Conservation (phyloP, 2,888 invertebrate species). For the Trichogramma evanescens region DNA sequence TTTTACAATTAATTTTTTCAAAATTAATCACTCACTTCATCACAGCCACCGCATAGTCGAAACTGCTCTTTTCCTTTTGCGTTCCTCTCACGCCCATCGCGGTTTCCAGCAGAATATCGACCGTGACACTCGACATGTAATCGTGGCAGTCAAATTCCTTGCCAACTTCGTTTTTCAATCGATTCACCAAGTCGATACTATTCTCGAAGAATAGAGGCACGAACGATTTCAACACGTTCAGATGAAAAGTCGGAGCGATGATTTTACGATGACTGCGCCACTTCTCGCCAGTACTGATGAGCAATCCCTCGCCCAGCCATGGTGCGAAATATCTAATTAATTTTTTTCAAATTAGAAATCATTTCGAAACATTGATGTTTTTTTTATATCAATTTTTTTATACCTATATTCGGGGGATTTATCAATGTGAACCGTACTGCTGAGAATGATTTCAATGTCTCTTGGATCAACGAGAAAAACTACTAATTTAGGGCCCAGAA, state of each 20-base stretch:
- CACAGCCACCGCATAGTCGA: constrained; percentile 53
- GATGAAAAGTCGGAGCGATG: constrained; percentile 52
- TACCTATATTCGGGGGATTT: constrained; percentile 43
- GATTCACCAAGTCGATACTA: constrained; percentile 44
- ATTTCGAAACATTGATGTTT: background rate
- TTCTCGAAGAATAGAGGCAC: constrained; percentile 51
- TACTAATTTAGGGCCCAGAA: constrained; percentile 39
- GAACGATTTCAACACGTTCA: constrained; percentile 51
- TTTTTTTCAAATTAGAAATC: background rate
- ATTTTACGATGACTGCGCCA: constrained; percentile 51
- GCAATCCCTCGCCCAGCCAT: constrained; percentile 45
- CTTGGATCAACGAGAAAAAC: constrained; percentile 38
- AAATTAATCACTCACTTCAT: constrained; percentile 49
- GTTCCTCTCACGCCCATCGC: constrained; percentile 53
- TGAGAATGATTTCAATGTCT: constrained; percentile 42
- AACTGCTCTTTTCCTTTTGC: constrained; percentile 49
- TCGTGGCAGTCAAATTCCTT: constrained; percentile 51
- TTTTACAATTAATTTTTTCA: background rate
- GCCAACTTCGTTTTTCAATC: constrained; percentile 44
- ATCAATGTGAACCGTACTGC: constrained; percentile 41
- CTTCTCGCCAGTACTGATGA: constrained; percentile 47
- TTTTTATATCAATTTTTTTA: background rate
- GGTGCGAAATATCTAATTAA: constrained; percentile 40
- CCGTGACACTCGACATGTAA: constrained; percentile 50
- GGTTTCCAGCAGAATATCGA: constrained; percentile 53